Conservation (phyloP, 2,888 invertebrate species). For the Pantelozetes paolii region DNA sequence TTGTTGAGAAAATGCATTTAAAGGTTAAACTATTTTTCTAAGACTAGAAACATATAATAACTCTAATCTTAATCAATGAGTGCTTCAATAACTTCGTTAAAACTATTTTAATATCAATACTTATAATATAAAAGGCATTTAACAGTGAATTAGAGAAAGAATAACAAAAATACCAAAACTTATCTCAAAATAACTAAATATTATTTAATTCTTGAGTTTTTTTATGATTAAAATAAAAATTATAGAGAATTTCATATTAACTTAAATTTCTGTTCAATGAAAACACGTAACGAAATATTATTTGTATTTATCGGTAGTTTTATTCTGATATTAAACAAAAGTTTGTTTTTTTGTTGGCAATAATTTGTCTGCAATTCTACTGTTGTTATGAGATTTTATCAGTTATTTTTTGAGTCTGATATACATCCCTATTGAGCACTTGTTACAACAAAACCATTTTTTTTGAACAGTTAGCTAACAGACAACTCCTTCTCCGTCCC, state of each 20-base stretch:
- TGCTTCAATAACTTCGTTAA: no score
- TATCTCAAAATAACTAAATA: not conserved
- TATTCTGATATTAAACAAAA: not conserved
- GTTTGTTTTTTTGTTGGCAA: not conserved
- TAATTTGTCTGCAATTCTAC: not conserved
- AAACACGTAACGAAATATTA: no score
- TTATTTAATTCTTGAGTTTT: not conserved
- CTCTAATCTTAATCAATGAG: no score
- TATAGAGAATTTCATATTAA: no score
- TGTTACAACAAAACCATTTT: not conserved
- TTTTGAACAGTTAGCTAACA: not conserved
- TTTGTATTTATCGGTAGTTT: not conserved
- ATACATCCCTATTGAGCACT: no score
- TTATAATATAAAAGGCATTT: not conserved
- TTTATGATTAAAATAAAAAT: no score
- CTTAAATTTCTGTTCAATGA: no score
- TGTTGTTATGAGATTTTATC: not conserved
- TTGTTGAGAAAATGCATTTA: no score
- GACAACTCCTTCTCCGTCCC: not conserved
- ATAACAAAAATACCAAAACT: not conserved
- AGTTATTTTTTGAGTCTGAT: no score
- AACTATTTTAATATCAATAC: no score
- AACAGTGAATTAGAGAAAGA: not conserved
- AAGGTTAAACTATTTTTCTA: no score
- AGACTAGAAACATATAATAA: no score